phyloP scores from a whole-genome alignment of 2,888 invertebrate species.

The Trichogramma dendrolimi region DNA sequence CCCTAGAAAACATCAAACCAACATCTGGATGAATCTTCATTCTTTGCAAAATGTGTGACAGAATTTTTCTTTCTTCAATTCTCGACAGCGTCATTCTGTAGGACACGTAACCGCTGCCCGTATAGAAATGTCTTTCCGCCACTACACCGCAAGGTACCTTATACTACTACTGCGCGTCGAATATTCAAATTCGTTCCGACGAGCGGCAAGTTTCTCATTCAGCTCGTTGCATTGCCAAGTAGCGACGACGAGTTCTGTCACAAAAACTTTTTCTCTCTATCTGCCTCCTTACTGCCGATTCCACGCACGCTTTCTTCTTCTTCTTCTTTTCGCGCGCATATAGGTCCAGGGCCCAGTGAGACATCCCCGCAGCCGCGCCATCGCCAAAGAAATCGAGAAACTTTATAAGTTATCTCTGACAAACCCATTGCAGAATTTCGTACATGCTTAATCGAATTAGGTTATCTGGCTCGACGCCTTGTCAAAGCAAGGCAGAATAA shows the following conservation, averaged over 20 bases:
- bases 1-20: too few species aligned
- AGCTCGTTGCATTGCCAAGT: conserved; percentile 5
- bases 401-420: conserved; percentile 24
- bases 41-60: neutral
- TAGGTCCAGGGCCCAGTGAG: neutral
- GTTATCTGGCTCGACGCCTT: conserved; percentile 17
- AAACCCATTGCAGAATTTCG: conserved; percentile 13
- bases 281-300: conserved; percentile 5
- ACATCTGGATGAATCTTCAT: too few species aligned
- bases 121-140: too few species aligned
- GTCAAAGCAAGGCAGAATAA: neutral
- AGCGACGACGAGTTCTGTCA: conserved; percentile 13
- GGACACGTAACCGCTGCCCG: too few species aligned
- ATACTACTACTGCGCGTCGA: conserved; percentile 4
- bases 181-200: conserved; percentile 27
- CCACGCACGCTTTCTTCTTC: conserved; percentile 1
- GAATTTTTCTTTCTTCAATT: neutral
- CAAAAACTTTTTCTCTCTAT: conserved; percentile 23
- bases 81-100: too few species aligned
- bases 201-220: conserved; percentile 25
- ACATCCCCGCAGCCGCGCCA: neutral
- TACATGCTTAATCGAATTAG: conserved; percentile 26
- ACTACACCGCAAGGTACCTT: too few species aligned
- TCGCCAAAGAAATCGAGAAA: conserved; percentile 19
- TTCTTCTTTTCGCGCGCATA: conserved; percentile 1